These are phyloP conservation scores for Bambusicola thoracicus DNA, from an alignment of 2,113 vertebrate species.

Conservation along the genomic window DNA sequence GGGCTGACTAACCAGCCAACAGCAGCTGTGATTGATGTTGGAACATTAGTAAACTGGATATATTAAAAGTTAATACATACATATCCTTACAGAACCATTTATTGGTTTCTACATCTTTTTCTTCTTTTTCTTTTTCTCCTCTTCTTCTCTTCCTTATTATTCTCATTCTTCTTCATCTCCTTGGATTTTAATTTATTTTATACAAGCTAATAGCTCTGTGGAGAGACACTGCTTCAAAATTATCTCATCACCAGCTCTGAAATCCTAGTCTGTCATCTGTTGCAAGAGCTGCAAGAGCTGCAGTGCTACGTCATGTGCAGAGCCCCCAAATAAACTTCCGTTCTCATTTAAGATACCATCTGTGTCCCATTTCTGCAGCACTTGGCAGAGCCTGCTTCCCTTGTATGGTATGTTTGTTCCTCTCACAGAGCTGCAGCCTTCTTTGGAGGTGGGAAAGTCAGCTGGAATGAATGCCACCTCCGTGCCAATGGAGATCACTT, in stretches of 20 bases:
- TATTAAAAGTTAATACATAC: not conserved
- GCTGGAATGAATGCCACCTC: not conserved
- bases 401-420: slow-evolving; percentile 63
- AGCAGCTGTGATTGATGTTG: not conserved
- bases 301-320: not conserved
- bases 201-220: not conserved
- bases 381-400: slow-evolving; percentile 40
- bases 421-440: not conserved
- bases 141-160: not conserved
- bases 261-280: not conserved
- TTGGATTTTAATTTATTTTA: not conserved
- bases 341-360: slow-evolving; percentile 56
- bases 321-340: slow-evolving; percentile 66
- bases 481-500: fast-evolving
- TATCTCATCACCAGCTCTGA: not conserved
- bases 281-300: slow-evolving; percentile 40
- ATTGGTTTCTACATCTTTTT: not conserved
- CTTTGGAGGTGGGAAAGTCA: slow-evolving; percentile 14
- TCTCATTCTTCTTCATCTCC: no score
- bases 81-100: not conserved
- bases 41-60: not conserved
- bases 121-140: not conserved
- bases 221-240: not conserved
- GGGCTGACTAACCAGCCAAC: not conserved
- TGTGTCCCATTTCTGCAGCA: slow-evolving; percentile 50